A percentile compares a stretch with the other conserved stretches of the same genome.
phyloP scores from a whole-genome alignment of 2,888 invertebrate species.

The Agrochola macilenta region DNA sequence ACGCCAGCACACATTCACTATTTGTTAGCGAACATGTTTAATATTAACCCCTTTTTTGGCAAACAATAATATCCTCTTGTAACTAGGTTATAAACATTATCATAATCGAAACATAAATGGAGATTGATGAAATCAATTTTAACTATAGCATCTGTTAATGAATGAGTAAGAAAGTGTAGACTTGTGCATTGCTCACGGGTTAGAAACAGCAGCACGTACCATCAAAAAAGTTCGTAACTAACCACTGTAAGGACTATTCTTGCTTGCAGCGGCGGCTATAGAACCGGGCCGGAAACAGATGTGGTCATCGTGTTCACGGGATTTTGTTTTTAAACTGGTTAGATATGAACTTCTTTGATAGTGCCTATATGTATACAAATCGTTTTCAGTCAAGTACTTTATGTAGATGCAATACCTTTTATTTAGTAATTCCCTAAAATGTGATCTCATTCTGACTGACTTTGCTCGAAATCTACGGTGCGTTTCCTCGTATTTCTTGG shows the following conservation, averaged over 20 bases:
- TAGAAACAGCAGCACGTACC: constrained; percentile 36
- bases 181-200: constrained; percentile 42
- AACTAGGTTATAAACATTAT: constrained; percentile 61
- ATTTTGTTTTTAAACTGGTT: too few species aligned
- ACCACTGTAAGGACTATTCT: too few species aligned
- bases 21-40: constrained; percentile 65
- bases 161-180: constrained; percentile 18
- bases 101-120: constrained; percentile 49
- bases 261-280: too few species aligned
- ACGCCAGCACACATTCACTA: constrained; percentile 41
- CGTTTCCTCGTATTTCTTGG: constrained; percentile 66
- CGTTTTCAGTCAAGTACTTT: constrained; percentile 20
- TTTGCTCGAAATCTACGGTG: constrained; percentile 64
- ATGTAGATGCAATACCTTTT: constrained; percentile 42
- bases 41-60: constrained; percentile 71
- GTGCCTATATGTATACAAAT: background rate
- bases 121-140: constrained; percentile 34
- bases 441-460: constrained; percentile 65
- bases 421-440: constrained; percentile 58
- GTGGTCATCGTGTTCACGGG: too few species aligned
- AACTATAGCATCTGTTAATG: constrained; percentile 34
- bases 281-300: too few species aligned
- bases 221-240: too few species aligned
- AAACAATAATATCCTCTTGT: constrained; percentile 75
- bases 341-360: too few species aligned